Percentiles rank a stretch among this genome's conserved stretches.
Evolutionary conservation across 37 sponge, comb jelly and placozoan genomes (phyloP).

Genomic region (Cliona cf. orientalis): DNA sequence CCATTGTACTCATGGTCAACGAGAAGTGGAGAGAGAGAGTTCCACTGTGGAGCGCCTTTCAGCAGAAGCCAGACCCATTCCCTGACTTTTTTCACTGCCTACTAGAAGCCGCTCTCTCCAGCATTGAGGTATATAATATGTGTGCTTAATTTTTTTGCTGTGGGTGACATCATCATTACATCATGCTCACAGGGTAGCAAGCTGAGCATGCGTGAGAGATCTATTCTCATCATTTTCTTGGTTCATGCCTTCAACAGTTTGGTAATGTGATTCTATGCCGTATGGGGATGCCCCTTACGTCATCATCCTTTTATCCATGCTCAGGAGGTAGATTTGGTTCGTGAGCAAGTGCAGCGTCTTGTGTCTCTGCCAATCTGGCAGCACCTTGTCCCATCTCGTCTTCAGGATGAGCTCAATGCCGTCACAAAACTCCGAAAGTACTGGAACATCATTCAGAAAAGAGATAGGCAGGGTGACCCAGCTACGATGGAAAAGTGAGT

Average conservation of each 20-base stretch:
- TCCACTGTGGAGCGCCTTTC: conserved; percentile 83
- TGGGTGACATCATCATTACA: no score
- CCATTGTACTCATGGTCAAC: conserved; percentile 93
- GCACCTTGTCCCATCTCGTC: conserved; percentile 70
- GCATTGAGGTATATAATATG: conserved; percentile 22
- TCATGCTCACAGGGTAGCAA: conserved; percentile 22
- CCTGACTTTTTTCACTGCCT: conserved; percentile 46
- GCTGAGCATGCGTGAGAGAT: conserved; percentile 80
- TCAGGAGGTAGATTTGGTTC: conserved; percentile 93
- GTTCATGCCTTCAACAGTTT: conserved; percentile 97
- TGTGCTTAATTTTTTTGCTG: conserved; percentile 6
- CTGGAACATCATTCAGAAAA: conserved; percentile 82
- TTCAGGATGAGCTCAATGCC: conserved; percentile 68
- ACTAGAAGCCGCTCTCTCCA: conserved; percentile 12
- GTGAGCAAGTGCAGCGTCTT: conserved; percentile 88
- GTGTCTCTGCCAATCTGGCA: conserved; percentile 89
- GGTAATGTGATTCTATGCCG: conserved; percentile 53
- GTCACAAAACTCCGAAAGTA: conserved; percentile 74
- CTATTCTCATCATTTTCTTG: conserved; percentile 86
- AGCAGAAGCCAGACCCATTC: conserved; percentile 47
- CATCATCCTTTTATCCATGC: neutral
- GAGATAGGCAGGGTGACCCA: conserved; percentile 52
- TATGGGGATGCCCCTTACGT: neutral
- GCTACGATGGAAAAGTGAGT: no score
- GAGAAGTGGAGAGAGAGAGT: conserved; percentile 97